A percentile compares a stretch with the other conserved stretches of the same genome.
phyloP scores from a whole-genome alignment of 2,888 invertebrate species.

The Drosophila aldrichi region DNA sequence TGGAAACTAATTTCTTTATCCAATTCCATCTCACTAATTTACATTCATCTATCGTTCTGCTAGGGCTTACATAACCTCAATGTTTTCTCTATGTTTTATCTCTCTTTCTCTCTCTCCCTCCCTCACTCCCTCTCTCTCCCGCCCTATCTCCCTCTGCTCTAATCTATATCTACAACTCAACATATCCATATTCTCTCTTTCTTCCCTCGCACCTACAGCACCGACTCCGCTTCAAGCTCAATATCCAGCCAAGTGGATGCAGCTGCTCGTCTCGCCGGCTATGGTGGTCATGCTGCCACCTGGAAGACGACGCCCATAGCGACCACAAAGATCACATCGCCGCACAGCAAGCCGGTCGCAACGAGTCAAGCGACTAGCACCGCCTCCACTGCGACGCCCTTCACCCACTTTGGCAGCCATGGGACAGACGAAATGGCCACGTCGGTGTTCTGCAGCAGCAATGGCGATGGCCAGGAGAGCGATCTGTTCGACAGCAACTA shows the following conservation, averaged over 20 bases:
- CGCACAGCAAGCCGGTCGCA: slow-evolving; percentile 64
- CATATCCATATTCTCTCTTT: too few relatives aligned
- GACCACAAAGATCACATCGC: slow-evolving; percentile 82
- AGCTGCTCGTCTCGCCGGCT: slow-evolving; percentile 79
- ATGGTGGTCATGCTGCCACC: slow-evolving; percentile 59
- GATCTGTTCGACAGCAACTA: slow-evolving; percentile 85
- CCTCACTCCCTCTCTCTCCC: too few relatives aligned
- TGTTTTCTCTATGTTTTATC: too few relatives aligned
- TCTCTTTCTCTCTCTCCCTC: too few relatives aligned
- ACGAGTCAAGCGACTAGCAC: slow-evolving; percentile 23
- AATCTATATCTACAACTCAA: too few relatives aligned
- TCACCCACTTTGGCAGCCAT: slow-evolving; percentile 60
- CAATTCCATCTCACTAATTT: too few relatives aligned
- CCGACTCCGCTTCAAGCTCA: slow-evolving; percentile 87
- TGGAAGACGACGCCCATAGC: slow-evolving; percentile 82
- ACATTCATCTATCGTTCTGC: too few relatives aligned
- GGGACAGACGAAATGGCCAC: slow-evolving; percentile 80
- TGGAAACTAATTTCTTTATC: too few relatives aligned
- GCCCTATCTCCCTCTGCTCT: too few relatives aligned
- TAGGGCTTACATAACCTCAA: too few relatives aligned
- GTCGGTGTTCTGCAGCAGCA: slow-evolving; percentile 83
- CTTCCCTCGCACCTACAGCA: slow-evolving; percentile 71
- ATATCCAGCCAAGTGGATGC: slow-evolving; percentile 86
- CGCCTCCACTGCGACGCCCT: slow-evolving; percentile 40
- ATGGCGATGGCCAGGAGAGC: slow-evolving; percentile 84